Evolutionary conservation across 2,888 invertebrate genomes (phyloP).

Genomic region (Arctia plantaginis): DNA sequence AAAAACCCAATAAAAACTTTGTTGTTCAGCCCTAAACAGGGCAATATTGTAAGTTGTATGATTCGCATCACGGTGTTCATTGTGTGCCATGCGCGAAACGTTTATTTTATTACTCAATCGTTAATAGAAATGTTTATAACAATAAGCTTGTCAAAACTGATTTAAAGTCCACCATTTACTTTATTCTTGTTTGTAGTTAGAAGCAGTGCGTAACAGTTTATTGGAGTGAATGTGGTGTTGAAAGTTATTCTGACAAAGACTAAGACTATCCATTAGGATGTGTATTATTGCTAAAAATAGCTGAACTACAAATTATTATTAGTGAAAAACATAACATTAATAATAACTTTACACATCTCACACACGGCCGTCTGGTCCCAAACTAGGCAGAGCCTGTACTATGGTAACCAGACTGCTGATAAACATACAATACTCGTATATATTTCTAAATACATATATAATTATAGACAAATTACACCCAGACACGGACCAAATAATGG

Average conservation of each 20-base stretch:
- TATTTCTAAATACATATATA: no score
- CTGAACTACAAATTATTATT: no score
- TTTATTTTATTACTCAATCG: constrained; percentile 53
- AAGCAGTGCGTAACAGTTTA: neutral
- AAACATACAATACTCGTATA: no score
- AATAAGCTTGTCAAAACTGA: constrained; percentile 44
- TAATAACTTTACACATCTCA: no score
- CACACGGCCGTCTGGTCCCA: no score
- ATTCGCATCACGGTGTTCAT: constrained; percentile 66
- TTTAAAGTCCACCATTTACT: constrained; percentile 29
- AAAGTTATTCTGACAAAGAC: neutral
- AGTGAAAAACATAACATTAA: neutral
- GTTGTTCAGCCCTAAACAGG: constrained; percentile 42
- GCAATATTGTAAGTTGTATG: constrained; percentile 60
- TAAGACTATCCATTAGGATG: no score
- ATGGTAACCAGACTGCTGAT: no score
- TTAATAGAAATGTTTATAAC: constrained; percentile 52
- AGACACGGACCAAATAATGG: no score
- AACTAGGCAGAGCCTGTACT: no score
- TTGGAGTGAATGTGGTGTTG: neutral
- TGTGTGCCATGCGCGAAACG: constrained; percentile 46
- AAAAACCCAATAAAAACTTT: neutral
- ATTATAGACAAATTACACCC: no score
- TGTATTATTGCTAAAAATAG: no score
- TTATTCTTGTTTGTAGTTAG: constrained; percentile 25